Conservation (phyloP, 1,140 invertebrate species). For the Aricia agestis region DNA sequence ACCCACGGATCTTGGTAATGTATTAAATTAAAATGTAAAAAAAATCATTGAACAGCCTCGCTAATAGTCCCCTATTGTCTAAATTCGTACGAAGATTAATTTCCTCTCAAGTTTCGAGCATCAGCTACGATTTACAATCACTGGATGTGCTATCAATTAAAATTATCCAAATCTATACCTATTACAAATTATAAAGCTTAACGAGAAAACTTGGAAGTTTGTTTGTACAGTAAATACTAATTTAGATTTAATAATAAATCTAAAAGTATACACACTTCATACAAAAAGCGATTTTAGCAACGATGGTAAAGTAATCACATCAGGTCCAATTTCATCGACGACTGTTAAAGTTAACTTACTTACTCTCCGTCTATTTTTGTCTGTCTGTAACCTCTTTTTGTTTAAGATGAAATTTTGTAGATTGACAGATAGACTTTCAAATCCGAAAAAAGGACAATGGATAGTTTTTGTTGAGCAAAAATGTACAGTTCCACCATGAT, state of each 20-base stretch:
- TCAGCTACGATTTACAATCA: conserved; percentile 32
- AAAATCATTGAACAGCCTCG: conserved; percentile 23
- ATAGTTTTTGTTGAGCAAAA: too few species aligned
- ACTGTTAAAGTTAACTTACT: too few species aligned
- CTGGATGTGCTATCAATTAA: conserved; percentile 24
- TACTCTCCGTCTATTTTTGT: too few species aligned
- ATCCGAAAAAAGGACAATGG: too few species aligned
- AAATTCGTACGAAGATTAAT: conserved; percentile 62
- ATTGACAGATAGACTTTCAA: too few species aligned
- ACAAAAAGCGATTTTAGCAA: too few species aligned
- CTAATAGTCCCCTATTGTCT: conserved; percentile 55
- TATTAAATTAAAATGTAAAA: not conserved
- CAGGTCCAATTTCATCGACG: too few species aligned
- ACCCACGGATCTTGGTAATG: not conserved
- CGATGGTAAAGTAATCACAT: too few species aligned
- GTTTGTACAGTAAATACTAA: not conserved
- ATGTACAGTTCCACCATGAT: too few species aligned
- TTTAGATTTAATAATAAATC: not conserved
- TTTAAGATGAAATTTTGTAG: too few species aligned
- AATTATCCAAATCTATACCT: not conserved
- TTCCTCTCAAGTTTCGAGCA: conserved; percentile 42
- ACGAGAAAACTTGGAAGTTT: not conserved
- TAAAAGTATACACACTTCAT: too few species aligned
- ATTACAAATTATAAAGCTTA: not conserved
- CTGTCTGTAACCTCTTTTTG: too few species aligned